Evolutionary conservation across 1,140 invertebrate species (phyloP).

Genomic region (Saccostrea glomerata): DNA sequence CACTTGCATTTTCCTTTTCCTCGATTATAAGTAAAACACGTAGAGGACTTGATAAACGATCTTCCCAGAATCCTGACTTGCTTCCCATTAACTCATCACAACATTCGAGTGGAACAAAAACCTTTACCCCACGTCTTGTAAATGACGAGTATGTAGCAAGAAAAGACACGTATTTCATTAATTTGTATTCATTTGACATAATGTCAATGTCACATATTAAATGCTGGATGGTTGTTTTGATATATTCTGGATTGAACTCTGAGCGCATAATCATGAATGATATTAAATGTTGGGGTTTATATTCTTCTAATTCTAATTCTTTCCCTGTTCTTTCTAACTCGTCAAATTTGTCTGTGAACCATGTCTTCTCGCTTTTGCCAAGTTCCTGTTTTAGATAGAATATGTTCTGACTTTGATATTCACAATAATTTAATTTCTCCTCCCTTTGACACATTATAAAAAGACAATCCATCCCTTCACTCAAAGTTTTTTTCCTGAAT

Average conservation of each 20-base stretch:
- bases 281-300: conserved; percentile 40
- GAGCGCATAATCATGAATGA: conserved; percentile 53
- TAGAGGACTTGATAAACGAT: background rate
- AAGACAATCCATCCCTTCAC: conserved; percentile 35
- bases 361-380: conserved; percentile 2
- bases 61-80: background rate
- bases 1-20: conserved; percentile 43
- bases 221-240: conserved; percentile 45
- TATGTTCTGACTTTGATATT: background rate
- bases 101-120: conserved; percentile 52
- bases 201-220: conserved; percentile 15
- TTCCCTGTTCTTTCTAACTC: conserved; percentile 2
- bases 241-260: conserved; percentile 41
- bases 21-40: conserved; percentile 47
- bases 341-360: conserved; percentile 7
- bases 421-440: background rate
- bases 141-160: conserved; percentile 26
- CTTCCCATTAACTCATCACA: conserved; percentile 50
- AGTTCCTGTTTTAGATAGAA: conserved; percentile 1
- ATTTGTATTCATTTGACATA: conserved; percentile 38
- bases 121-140: background rate
- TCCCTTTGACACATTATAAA: conserved; percentile 44
- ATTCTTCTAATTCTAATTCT: background rate
- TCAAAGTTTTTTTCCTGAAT: background rate
- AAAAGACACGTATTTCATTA: conserved; percentile 45